Conservation (phyloP, 2,113 vertebrate species). For the Gobio gobio region DNA sequence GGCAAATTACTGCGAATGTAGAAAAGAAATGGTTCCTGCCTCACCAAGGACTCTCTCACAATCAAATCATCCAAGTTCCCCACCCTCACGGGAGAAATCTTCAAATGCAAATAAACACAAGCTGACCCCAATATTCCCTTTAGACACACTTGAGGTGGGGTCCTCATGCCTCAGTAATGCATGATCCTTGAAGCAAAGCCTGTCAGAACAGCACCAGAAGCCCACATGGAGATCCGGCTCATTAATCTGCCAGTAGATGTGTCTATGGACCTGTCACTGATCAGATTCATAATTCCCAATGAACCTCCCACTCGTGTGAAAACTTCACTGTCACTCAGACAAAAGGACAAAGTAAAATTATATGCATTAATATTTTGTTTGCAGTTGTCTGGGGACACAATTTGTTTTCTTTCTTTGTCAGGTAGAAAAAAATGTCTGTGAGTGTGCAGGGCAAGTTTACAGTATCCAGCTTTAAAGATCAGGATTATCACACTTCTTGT, state of each 20-base stretch:
- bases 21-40: slow-evolving; percentile 28
- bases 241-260: slow-evolving; percentile 73
- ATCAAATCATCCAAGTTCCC: slow-evolving; percentile 17
- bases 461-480: neutral
- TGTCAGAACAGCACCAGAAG: slow-evolving; percentile 74
- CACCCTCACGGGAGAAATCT: slow-evolving; percentile 28
- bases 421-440: neutral
- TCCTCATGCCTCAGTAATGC: slow-evolving; percentile 69
- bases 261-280: slow-evolving; percentile 67
- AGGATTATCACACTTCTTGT: neutral
- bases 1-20: slow-evolving; percentile 44
- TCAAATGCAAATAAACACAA: slow-evolving; percentile 66
- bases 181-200: slow-evolving; percentile 72
- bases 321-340: slow-evolving; percentile 62
- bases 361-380: neutral
- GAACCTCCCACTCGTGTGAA: slow-evolving; percentile 64
- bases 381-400: neutral
- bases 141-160: slow-evolving; percentile 58
- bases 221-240: slow-evolving; percentile 70
- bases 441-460: neutral
- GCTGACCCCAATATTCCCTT: slow-evolving; percentile 59
- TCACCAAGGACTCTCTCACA: slow-evolving; percentile 20
- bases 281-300: slow-evolving; percentile 73
- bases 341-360: neutral
- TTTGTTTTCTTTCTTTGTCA: neutral